Base-by-base conservation (phyloP, 2,888 invertebrate genomes). In the Apodemia zela region DNA sequence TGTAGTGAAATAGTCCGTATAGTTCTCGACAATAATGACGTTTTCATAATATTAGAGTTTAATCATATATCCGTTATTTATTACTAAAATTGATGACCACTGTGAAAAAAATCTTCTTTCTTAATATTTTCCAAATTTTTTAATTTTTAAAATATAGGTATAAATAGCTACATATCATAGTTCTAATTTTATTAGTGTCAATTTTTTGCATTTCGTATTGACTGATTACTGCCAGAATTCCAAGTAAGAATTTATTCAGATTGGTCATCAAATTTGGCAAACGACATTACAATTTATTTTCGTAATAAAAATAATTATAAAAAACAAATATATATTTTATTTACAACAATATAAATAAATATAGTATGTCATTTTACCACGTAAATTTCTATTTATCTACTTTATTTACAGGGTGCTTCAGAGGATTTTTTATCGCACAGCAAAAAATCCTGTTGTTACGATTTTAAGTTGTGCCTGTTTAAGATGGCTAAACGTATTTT, bases 291-390 rank as follows among this genome's bases (percentile, higher is more conserved):
- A 11, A 1, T 8, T 51, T 11, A 51, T 21, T n/a, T 51, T 51
- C 21, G 21, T 51, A 51, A n/a, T 21, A 51, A 18, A 51, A 51
- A 51, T 51, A 18, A 51, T 51, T 51, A 51, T 51, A 51, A 21
- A 21, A 38, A 51, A 49, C 51, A 21, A 51, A 51, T 51, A 21
- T 38, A 38, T 51, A 51, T 51, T 51, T 51, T 51, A 51, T 51
- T 51, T 51, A 51, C 51, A 49, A 49, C 49, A 13, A 51, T 51
- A 51, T 51, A 51, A 21, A 51, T 51, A 51, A 13, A 51, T 11
- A 51, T 21, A 51, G 7, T 51, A 51, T 51, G 13, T 51, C 13
- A 51, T 21, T 51, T 51, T 13, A 21, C 18, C 21, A 18, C 17
- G 21, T 51, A 51, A 13, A 18, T 51, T 54, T 54, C 15, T 21